A percentile compares a stretch with the other conserved stretches of the same genome.
These are phyloP conservation scores for Sinhomidia bicolor DNA, from an alignment of 2,888 invertebrate genomes.

Conservation along the genomic window DNA sequence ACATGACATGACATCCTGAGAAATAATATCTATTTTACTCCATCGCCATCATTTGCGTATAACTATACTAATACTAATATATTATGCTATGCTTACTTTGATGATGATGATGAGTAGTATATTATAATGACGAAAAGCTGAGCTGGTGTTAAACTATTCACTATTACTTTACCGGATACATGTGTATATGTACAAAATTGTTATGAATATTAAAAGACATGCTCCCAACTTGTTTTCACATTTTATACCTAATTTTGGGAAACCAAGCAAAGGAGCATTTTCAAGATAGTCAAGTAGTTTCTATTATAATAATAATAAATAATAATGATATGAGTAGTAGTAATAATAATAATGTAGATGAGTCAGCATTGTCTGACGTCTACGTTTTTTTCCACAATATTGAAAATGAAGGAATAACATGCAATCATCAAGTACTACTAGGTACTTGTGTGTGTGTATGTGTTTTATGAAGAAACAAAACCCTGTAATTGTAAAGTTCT, in stretches of 20 bases:
- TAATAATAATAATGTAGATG: background rate
- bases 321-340: background rate
- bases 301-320: background rate
- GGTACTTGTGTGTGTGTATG: background rate
- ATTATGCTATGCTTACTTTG: background rate
- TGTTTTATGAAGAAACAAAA: background rate
- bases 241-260: slow-evolving; percentile 64
- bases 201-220: slow-evolving; percentile 69
- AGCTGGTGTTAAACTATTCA: slow-evolving; percentile 60
- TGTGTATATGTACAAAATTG: slow-evolving; percentile 62
- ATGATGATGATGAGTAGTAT: background rate
- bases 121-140: slow-evolving; percentile 31
- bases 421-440: slow-evolving; percentile 3
- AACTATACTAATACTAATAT: background rate
- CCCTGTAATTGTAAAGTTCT: background rate
- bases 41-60: background rate
- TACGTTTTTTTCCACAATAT: background rate
- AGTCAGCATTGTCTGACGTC: background rate
- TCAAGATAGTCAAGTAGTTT: background rate
- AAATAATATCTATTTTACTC: slow-evolving; percentile 27
- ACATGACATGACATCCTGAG: slow-evolving; percentile 74
- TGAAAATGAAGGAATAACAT: slow-evolving; percentile 4
- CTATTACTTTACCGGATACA: slow-evolving; percentile 49
- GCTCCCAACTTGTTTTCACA: slow-evolving; percentile 72
- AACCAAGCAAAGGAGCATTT: background rate